Evolutionary conservation across 2,888 invertebrate genomes (phyloP).

Genomic region (Drosophila mimica): DNA sequence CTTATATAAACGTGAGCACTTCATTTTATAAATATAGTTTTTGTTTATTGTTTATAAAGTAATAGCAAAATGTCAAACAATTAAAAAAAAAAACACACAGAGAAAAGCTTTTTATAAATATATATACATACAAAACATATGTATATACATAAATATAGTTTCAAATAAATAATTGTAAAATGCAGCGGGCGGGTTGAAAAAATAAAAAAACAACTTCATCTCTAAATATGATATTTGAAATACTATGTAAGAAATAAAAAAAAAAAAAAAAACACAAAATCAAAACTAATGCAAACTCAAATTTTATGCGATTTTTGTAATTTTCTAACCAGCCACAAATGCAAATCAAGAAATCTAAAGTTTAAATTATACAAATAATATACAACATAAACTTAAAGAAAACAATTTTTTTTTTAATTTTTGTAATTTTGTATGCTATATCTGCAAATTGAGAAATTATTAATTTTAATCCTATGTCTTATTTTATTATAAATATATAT

Average conservation of each 20-base stretch:
- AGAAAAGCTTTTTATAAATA: constrained; percentile 79
- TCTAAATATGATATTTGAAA: constrained; percentile 30
- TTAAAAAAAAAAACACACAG: constrained; percentile 42
- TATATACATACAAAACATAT: constrained; percentile 44
- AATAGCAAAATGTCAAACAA: constrained; percentile 70
- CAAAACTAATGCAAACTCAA: constrained; percentile 24
- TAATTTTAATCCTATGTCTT: constrained; percentile 12
- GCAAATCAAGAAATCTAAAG: constrained; percentile 22
- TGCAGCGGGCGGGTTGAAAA: constrained; percentile 40
- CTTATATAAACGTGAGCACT: constrained; percentile 15
- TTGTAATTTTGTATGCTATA: constrained; percentile 10
- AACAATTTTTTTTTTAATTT: constrained; percentile 3
- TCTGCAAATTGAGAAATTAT: constrained; percentile 24
- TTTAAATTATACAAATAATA: constrained; percentile 12
- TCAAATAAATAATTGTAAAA: constrained; percentile 50
- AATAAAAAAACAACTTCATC: constrained; percentile 21
- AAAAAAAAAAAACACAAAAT: constrained; percentile 7
- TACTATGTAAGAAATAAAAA: constrained; percentile 5
- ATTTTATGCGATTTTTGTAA: constrained; percentile 67
- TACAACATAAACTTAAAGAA: not conserved
- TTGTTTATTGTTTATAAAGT: constrained; percentile 49
- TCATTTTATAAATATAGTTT: constrained; percentile 21
- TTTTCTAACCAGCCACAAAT: constrained; percentile 63
- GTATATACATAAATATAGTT: constrained; percentile 44
- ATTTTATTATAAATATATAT: constrained; percentile 6